phyloP scores from a whole-genome alignment of 2,113 vertebrate species.

The Labrus mixtus region DNA sequence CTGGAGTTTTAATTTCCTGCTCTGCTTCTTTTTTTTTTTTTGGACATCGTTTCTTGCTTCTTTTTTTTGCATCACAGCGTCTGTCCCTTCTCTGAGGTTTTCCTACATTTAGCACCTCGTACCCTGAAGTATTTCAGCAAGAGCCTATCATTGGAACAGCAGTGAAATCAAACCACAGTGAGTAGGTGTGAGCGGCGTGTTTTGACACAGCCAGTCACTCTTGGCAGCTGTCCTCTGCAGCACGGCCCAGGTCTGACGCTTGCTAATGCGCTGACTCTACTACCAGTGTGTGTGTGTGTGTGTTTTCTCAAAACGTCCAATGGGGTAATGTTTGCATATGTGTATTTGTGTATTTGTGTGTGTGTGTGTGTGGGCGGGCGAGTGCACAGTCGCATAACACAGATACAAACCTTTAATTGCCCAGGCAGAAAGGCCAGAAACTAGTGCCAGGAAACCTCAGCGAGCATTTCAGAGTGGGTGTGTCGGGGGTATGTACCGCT shows the following conservation, averaged over 20 bases:
- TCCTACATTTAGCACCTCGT: not conserved
- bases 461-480: constrained; percentile 55
- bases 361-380: constrained; percentile 6
- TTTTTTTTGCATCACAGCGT: not conserved
- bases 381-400: constrained; percentile 22
- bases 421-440: constrained; percentile 42
- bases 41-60: not conserved
- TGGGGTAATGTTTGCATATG: constrained; percentile 8
- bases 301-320: constrained; percentile 10
- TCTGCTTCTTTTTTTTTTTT: not conserved
- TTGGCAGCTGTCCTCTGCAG: constrained; percentile 58
- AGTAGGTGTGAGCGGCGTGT: constrained; percentile 48
- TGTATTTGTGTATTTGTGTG: not conserved
- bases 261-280: constrained; percentile 47
- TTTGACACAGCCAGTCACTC: constrained; percentile 49
- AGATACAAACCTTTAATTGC: constrained; percentile 66
- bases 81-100: not conserved
- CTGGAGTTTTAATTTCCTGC: constrained; percentile 18
- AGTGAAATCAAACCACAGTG: constrained; percentile 26
- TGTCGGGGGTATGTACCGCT: constrained; percentile 68
- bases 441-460: constrained; percentile 60
- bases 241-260: constrained; percentile 41
- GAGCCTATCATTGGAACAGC: constrained; percentile 38
- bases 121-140: not conserved
- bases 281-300: constrained; percentile 32